These are phyloP conservation scores for Chymomyza caudatula DNA, from an alignment of 2,888 invertebrate genomes.

Conservation along the genomic window DNA sequence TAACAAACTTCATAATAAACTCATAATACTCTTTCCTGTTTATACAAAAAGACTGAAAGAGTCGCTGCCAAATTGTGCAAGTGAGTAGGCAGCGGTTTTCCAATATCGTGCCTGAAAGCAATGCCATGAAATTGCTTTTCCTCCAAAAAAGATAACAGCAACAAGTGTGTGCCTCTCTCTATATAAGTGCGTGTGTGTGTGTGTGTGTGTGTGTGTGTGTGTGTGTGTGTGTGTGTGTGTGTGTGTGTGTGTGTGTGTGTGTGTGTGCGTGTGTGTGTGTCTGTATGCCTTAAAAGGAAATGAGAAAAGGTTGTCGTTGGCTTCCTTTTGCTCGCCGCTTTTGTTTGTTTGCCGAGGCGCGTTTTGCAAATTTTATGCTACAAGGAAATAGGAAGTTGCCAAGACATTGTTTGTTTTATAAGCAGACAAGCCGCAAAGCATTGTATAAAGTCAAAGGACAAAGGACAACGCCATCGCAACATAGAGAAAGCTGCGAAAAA, in stretches of 20 bases:
- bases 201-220: slow-evolving; percentile 7
- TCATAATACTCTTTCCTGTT: slow-evolving; percentile 25
- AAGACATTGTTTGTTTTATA: slow-evolving; percentile 56
- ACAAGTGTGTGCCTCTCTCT: slow-evolving; percentile 47
- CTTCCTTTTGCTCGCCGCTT: slow-evolving; percentile 49
- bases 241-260: neutral
- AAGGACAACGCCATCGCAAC: slow-evolving; percentile 21
- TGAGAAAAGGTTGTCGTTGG: slow-evolving; percentile 65
- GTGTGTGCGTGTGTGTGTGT: slow-evolving; percentile 6
- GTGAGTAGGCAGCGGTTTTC: neutral
- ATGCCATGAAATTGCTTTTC: slow-evolving; percentile 68
- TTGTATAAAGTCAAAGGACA: slow-evolving; percentile 18
- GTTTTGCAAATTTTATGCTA: slow-evolving; percentile 34
- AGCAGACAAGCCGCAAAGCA: neutral
- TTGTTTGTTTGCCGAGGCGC: slow-evolving; percentile 20
- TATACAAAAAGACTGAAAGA: slow-evolving; percentile 12
- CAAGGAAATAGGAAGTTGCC: slow-evolving; percentile 61
- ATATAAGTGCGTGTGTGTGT: slow-evolving; percentile 6
- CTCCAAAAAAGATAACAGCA: slow-evolving; percentile 44
- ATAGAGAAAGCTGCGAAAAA: slow-evolving; percentile 6
- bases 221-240: neutral
- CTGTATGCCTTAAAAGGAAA: slow-evolving; percentile 61
- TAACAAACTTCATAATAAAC: neutral
- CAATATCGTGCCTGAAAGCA: slow-evolving; percentile 44
- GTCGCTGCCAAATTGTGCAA: slow-evolving; percentile 35